Base-by-base conservation (phyloP, 1,140 invertebrate genomes). In the Helicoverpa zea region DNA sequence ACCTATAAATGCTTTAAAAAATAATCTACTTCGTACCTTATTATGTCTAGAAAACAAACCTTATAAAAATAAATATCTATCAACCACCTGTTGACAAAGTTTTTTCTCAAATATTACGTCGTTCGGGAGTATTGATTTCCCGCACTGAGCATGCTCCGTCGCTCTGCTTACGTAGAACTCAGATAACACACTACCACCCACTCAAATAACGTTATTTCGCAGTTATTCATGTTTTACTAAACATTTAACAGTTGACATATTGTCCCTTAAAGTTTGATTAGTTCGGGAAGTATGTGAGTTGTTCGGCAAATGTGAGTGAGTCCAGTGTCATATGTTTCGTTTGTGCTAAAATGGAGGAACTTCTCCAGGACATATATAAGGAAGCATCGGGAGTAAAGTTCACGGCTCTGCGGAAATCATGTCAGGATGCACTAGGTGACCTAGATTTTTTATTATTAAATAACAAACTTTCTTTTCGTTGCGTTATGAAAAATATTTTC, bases 371-470 rank as follows among this genome's bases (percentile, higher is more conserved):
- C 92, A 96, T 98, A 83, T 96, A 97, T 79, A 97, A 97, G 94
- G 97, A 98, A 94, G 97, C 97, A 77, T 96, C 96, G 79, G 97
- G 97, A 84, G 96, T 96, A 12, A 98, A 98, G 93, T 95, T 97
- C 85, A 96, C 96, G 68, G 95, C 96, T 84, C 88, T 98, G 82
- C 96, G 96, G 86, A 97, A 97, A 95, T 96, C 97, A 84, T 97
- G 97, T 87, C 97, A 98, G 93, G 97, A 97, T 95, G 97, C 97
- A 86, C 96, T 97, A 90, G 97, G 97, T 98, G 95, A 95, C 30
- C 61, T 63, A 54, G 35, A 29, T 16, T 58, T 43, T 29, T 29
- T 3, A 51, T 51, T 23, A 51, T 13, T 47, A n/a, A 13, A 2
- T 16, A 3, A 29, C 3, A 12, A 43, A 35, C 14, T 35, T 43